Percentiles rank a stretch among this genome's conserved stretches.
Conservation (phyloP, 2,888 invertebrate species). For the Piscicola geometra region DNA sequence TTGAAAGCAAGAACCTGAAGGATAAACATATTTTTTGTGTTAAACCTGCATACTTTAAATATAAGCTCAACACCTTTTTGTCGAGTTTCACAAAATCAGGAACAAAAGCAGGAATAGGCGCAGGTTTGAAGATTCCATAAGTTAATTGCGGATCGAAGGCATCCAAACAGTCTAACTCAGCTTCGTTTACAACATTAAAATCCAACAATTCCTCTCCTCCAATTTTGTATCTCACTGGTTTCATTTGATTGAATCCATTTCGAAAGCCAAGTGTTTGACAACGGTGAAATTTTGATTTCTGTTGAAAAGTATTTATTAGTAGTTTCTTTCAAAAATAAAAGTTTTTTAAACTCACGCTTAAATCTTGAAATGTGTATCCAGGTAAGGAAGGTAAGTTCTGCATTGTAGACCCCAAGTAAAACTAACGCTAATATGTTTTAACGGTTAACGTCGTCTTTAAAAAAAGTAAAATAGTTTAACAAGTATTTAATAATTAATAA, state of each 20-base stretch:
- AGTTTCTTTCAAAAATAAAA: neutral
- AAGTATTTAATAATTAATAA: too few relatives aligned
- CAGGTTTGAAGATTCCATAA: conserved; percentile 54
- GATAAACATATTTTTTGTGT: neutral
- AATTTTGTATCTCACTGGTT: conserved; percentile 23
- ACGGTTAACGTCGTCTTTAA: too few relatives aligned
- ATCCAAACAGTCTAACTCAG: conserved; percentile 54
- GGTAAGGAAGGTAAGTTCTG: conserved; percentile 30
- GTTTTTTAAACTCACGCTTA: conserved; percentile 11
- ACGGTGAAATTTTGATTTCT: conserved; percentile 25
- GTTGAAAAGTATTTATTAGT: neutral
- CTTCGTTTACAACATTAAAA: conserved; percentile 43
- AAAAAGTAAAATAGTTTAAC: too few relatives aligned
- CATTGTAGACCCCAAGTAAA: neutral
- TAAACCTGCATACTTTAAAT: neutral
- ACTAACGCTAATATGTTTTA: too few relatives aligned
- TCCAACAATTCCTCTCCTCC: conserved; percentile 27
- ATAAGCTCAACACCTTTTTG: conserved; percentile 19
- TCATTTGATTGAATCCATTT: conserved; percentile 18
- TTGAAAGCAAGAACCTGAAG: conserved; percentile 69
- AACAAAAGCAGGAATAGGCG: conserved; percentile 6
- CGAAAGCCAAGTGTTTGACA: conserved; percentile 29
- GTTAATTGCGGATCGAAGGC: conserved; percentile 56
- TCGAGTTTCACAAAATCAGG: conserved; percentile 32
- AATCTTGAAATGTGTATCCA: conserved; percentile 22